Percentiles rank a stretch among this genome's conserved stretches.
Conservation (phyloP, 2,797 vertebrate species). For the Harpagifer antarcticus region DNA sequence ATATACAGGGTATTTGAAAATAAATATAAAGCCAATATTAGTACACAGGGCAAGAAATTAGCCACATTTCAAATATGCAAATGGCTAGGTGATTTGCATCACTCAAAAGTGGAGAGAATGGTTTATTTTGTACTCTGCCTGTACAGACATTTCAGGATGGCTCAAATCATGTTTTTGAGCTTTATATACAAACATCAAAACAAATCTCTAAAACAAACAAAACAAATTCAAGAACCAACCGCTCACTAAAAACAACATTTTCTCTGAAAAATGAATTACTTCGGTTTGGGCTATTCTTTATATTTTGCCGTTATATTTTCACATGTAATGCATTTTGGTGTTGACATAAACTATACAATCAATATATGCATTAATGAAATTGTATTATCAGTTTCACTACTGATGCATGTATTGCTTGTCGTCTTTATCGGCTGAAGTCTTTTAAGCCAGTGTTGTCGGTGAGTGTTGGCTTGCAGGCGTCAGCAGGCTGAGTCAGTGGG, state of each 20-base stretch:
- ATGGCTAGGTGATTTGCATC: no score
- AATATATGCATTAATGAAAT: neutral
- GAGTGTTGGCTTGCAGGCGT: conserved; percentile 14
- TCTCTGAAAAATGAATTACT: neutral
- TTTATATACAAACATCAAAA: neutral
- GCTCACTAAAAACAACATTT: neutral
- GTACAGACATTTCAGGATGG: neutral
- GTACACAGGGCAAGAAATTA: neutral
- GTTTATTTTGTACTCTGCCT: no score
- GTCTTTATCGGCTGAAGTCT: conserved; percentile 6
- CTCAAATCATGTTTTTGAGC: neutral
- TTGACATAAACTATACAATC: neutral
- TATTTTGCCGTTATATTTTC: neutral
- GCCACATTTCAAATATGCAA: no score
- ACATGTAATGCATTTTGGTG: neutral
- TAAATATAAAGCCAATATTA: neutral
- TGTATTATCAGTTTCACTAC: neutral
- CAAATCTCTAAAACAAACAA: neutral
- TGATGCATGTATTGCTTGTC: neutral
- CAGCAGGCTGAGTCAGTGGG: conserved; percentile 64
- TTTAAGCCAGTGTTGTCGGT: conserved; percentile 41
- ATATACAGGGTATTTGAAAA: conserved; percentile 6
- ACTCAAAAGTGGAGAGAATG: no score
- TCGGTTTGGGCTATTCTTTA: neutral
- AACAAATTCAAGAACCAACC: neutral